Conservation (phyloP, 1,140 invertebrate species). For the Drosophila bifasciata region DNA sequence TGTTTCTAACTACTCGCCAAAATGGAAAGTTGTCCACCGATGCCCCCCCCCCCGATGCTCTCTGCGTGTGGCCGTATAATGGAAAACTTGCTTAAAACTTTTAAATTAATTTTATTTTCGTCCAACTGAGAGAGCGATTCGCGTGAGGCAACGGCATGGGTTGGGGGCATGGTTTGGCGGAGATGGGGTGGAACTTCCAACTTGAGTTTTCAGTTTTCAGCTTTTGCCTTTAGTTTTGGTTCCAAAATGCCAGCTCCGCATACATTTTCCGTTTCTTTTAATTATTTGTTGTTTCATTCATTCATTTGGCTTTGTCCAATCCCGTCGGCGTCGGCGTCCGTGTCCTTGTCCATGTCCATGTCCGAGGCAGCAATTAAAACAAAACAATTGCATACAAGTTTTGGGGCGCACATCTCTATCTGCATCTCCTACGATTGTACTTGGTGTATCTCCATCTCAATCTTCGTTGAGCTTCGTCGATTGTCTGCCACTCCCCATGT, state of each 20-base stretch:
- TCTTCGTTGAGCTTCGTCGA: conserved; percentile 39
- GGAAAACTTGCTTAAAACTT: conserved; percentile 81
- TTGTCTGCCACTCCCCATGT: conserved; percentile 10
- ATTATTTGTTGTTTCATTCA: conserved; percentile 39
- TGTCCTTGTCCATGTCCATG: conserved; percentile 24
- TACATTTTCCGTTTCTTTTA: conserved; percentile 17
- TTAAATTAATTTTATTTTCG: conserved; percentile 80
- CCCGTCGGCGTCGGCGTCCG: conserved; percentile 19
- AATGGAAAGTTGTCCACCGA: conserved; percentile 52
- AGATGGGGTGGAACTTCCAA: conserved; percentile 4
- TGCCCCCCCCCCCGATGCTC: conserved; percentile 6
- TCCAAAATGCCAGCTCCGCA: conserved; percentile 26
- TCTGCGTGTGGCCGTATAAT: conserved; percentile 60
- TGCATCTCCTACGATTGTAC: conserved; percentile 19
- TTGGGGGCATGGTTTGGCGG: not conserved
- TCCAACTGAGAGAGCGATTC: conserved; percentile 27
- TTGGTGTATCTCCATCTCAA: conserved; percentile 2
- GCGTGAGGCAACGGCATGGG: not conserved
- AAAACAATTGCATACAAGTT: conserved; percentile 73
- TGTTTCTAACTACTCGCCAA: conserved; percentile 68
- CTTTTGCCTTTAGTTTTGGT: conserved; percentile 45
- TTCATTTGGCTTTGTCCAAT: conserved; percentile 29
- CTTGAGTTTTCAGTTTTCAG: conserved; percentile 41
- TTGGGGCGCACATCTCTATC: conserved; percentile 43
- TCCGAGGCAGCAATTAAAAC: conserved; percentile 74